Evolutionary conservation across 2,113 vertebrate species (phyloP).

Genomic region (Corvus moneduloides): DNA sequence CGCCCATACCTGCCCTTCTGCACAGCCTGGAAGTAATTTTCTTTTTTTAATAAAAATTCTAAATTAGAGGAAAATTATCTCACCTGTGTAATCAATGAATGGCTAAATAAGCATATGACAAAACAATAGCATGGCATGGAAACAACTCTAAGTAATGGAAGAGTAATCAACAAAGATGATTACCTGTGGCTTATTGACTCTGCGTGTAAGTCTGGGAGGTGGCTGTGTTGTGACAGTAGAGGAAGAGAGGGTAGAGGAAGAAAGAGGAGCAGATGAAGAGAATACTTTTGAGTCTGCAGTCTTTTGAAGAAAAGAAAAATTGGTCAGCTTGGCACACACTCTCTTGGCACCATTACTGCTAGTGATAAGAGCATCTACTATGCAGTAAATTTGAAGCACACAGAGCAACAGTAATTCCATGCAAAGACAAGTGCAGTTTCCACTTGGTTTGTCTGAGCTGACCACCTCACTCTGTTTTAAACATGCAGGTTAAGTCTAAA

Average conservation of each 20-base stretch:
- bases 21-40: neutral
- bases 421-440: constrained; percentile 39
- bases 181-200: constrained; percentile 69
- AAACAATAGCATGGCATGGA: neutral
- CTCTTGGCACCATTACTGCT: neutral
- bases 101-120: neutral
- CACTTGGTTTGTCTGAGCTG: neutral
- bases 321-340: constrained; percentile 39
- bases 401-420: constrained; percentile 45
- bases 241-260: constrained; percentile 67
- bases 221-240: constrained; percentile 68
- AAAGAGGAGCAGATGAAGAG: constrained; percentile 59
- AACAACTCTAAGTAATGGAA: neutral
- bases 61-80: neutral
- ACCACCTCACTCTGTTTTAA: neutral
- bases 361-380: constrained; percentile 4
- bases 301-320: constrained; percentile 69
- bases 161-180: constrained; percentile 52
- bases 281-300: constrained; percentile 63
- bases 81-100: neutral
- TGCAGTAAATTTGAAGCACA: neutral
- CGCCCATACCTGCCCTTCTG: neutral
- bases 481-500: constrained; percentile 17
- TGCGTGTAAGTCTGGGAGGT: constrained; percentile 67
- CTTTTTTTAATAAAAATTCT: neutral